phyloP scores from a whole-genome alignment of 1,140 invertebrate species.

The Chymomyza costata region DNA sequence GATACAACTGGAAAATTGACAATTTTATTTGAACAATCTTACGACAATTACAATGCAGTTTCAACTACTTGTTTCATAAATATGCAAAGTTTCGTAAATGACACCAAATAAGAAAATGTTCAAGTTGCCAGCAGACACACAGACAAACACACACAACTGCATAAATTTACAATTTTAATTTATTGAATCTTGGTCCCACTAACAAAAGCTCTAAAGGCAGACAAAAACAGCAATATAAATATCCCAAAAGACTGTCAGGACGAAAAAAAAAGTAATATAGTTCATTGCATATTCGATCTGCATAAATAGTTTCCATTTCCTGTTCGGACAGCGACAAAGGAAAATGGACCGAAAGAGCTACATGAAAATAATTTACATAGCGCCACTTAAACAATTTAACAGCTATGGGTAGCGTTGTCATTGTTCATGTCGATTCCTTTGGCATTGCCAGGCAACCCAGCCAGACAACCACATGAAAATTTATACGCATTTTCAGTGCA shows the following conservation, averaged over 20 bases:
- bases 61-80: constrained; percentile 18
- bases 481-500: background rate
- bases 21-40: no score
- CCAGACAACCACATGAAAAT: no score
- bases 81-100: constrained; percentile 1
- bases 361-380: constrained; percentile 48
- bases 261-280: constrained; percentile 2
- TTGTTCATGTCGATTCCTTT: no score
- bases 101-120: constrained; percentile 31
- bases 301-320: constrained; percentile 61
- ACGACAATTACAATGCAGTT: no score
- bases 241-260: constrained; percentile 8
- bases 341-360: background rate
- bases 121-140: constrained; percentile 35
- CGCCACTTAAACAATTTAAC: background rate
- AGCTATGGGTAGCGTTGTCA: background rate
- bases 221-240: constrained; percentile 52
- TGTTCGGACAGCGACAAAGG: background rate
- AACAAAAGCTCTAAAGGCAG: constrained; percentile 1
- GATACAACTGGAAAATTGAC: no score
- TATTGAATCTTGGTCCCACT: constrained; percentile 20
- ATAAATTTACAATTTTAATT: constrained; percentile 67
- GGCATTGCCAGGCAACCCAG: no score
- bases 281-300: constrained; percentile 59
- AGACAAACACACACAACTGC: constrained; percentile 16